Evolutionary conservation across 2,113 vertebrate genomes (phyloP), one percentile per base, ranked within the genome.

Genomic region (Panthera leo): DNA sequence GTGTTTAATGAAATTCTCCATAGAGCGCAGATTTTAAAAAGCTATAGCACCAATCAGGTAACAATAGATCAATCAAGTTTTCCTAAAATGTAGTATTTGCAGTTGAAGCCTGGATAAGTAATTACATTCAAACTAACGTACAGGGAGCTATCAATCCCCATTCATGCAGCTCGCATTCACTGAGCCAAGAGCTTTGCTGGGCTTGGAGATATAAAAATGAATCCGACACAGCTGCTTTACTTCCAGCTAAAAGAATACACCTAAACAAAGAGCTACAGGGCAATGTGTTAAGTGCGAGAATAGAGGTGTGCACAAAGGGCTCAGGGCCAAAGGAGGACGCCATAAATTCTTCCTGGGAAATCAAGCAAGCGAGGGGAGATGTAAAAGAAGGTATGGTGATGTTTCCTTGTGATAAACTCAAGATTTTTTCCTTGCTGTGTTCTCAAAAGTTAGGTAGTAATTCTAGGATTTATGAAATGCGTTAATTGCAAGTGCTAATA

Each of bases 291-390:
- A 98, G 94, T 94, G 88, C 76, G 51, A 14, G 73, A 94, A 85
- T 36, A 5, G 93, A 96, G 95, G 97, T 97, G 79, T 86, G 91
- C 73, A 94, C 97, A 97, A 91, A 96, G 95, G 94, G 68, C 92
- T 79, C 55, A 61, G 53, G 94, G 96, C 90, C 97, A 63, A 73
- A 88, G 87, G 97, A 94, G 95, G 93, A 42, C 58, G 94, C 85
- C 48, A 91, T 94, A 97, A 94, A 98, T 97, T 96, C 96, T 98
- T 95, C 83, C 96, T 91, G 82, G 82, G 96, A 97, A 97, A 92
- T 55, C 42, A 42, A 58, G 92, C 87, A 93, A 97, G 86, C 6
- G 67, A 95, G 51, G 83, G 75, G 25, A 91, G 70, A 53, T 7
- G 21, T 12, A 25, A 89, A 93, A 87, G 93, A 80, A 84, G n/a